Conservation (phyloP, 2,888 invertebrate species). For the Dysmachus trigonus region DNA sequence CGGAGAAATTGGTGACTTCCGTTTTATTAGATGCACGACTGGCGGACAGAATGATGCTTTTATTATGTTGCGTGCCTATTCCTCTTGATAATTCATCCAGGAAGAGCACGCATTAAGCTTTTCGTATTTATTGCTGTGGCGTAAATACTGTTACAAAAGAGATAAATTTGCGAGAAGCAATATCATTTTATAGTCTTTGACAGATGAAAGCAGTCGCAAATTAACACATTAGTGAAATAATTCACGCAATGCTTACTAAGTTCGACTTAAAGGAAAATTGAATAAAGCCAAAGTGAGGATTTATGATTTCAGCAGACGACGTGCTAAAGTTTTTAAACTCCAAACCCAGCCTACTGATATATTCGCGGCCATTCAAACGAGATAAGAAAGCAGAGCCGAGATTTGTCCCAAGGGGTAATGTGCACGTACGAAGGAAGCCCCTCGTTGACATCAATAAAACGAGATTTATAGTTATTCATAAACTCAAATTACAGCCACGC, state of each 20-base stretch:
- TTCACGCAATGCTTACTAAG: not conserved
- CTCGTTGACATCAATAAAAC: constrained; percentile 39
- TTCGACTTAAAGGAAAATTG: constrained; percentile 20
- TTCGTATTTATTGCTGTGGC: not conserved
- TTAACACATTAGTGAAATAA: not conserved
- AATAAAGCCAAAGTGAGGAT: not conserved
- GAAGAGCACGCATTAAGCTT: not conserved
- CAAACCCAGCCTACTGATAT: not conserved
- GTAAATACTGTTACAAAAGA: not conserved
- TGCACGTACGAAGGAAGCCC: not conserved
- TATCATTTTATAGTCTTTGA: not conserved
- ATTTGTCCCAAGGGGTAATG: constrained; percentile 18
- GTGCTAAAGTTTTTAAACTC: not conserved
- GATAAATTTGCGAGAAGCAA: not conserved
- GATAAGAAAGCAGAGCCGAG: not conserved
- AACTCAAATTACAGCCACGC: constrained; percentile 48
- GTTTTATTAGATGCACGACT: not conserved
- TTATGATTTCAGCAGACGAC: not conserved
- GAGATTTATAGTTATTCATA: constrained; percentile 49
- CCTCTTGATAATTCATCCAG: not conserved
- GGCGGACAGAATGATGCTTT: not conserved
- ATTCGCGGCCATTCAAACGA: constrained; percentile 5
- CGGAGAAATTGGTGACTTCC: not conserved
- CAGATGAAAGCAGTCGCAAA: not conserved
- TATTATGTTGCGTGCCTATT: not conserved